Conservation (phyloP, 2,113 vertebrate species). For the Syngnathoides biaculeatus region DNA sequence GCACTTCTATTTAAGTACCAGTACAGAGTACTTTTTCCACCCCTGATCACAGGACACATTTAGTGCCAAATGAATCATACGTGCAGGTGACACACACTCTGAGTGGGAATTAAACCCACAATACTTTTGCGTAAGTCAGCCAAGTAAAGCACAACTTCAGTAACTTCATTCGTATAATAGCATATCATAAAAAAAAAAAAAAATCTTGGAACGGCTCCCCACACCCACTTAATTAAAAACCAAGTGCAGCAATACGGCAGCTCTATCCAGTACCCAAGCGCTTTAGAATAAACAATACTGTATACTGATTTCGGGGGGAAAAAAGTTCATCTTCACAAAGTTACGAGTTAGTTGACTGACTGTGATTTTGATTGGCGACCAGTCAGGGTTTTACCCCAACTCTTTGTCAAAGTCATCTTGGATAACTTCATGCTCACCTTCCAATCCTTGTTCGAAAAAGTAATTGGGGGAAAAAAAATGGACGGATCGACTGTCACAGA, state of each 20-base stretch:
- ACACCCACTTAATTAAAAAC: too few relatives aligned
- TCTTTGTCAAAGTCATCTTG: neutral
- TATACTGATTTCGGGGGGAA: too few relatives aligned
- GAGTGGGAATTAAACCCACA: too few relatives aligned
- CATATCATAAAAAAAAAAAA: too few relatives aligned
- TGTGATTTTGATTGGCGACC: neutral
- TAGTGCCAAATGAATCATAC: too few relatives aligned
- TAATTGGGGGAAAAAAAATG: neutral
- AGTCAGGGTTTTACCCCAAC: neutral
- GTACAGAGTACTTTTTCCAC: too few relatives aligned
- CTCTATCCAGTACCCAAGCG: neutral
- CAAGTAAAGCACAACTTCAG: neutral
- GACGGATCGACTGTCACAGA: neutral
- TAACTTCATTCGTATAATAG: too few relatives aligned
- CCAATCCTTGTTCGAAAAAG: neutral
- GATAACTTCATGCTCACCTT: neutral
- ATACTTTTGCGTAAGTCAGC: neutral
- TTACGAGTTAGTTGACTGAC: neutral
- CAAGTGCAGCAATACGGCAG: neutral
- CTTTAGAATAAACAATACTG: neutral
- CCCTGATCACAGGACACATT: too few relatives aligned
- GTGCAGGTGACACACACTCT: too few relatives aligned
- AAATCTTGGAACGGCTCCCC: too few relatives aligned
- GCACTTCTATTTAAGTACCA: too few relatives aligned
- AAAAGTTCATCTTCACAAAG: neutral